Evolutionary conservation across 2,888 invertebrate species (phyloP), one percentile per base, ranked within the genome.

Genomic region (Abrostola tripartita): DNA sequence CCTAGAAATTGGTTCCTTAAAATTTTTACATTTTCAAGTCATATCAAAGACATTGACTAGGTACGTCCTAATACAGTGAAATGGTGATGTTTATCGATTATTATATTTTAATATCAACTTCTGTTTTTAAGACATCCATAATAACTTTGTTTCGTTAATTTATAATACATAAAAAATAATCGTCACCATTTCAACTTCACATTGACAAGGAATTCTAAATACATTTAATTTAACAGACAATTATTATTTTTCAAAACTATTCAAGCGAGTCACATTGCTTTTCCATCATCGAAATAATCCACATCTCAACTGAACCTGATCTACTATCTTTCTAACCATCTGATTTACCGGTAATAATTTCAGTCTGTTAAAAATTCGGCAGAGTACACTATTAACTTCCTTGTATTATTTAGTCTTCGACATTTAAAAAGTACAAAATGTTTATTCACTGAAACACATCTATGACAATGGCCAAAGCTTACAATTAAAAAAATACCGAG

Each of bases 1-100:
- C 80, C 84, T 75, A 82, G 59, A 78, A 71, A 80, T 82, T 85
- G 85, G 84, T 84, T 86, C 81, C 82, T 81, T 85, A 80, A 67
- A 56, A 70, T 71, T 79, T 71, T 65, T 75, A 79, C 73, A 74
- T 73, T 74, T 69, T 71, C 78, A 74, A 81, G 79, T 81, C 68
- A 65, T 79, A 72, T 76, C 75, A 78, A 68, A 79, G 74, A 80
- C 73, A 76, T 74, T 74, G 74, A 81, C 76, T 80, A 76, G 78
- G 78, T 71, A 78, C 58, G 55, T 70, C 71, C 77, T 42, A 73
- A 65, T 44, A 75, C 65, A 61, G 71, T 36, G 9, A 67, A 77
- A 67, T 69, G 66, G 67, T 73, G 69, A 71, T 66, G 57, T 40
- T 74, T 68, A 71, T 68, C 61, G 9, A 44, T 8, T n/a, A 60